Conservation (phyloP, 2,113 vertebrate species). For the Edolisoma coerulescens region DNA sequence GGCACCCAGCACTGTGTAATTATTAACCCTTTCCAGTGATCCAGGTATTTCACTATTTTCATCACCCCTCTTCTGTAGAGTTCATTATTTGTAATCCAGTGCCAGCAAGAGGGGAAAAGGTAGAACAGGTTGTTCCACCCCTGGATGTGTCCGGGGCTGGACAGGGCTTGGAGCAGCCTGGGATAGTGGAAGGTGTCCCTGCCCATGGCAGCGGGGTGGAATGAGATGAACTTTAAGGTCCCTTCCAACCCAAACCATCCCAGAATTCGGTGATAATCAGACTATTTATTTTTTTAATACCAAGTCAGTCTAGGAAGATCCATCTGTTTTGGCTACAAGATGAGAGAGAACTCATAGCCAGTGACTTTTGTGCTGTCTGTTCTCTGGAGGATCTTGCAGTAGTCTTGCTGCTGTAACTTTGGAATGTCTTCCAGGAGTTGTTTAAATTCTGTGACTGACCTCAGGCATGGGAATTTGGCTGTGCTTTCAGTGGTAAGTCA, state of each 20-base stretch:
- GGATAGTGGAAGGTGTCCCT: neutral
- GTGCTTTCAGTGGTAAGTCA: neutral
- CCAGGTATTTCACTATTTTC: neutral
- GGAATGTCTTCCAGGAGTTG: neutral
- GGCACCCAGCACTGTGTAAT: neutral
- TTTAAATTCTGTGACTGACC: neutral
- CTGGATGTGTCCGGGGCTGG: neutral
- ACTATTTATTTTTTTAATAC: neutral
- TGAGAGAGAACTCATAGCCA: neutral
- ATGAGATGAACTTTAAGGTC: neutral
- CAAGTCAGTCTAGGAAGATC: neutral
- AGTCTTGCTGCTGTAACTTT: neutral
- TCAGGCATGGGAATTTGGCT: neutral
- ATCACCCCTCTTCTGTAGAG: neutral
- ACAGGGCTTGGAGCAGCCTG: rapidly evolving
- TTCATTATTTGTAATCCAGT: rapidly evolving
- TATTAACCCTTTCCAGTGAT: neutral
- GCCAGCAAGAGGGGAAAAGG: neutral
- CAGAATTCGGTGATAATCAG: neutral
- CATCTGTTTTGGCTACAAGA: neutral
- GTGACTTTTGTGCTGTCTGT: neutral
- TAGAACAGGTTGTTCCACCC: neutral
- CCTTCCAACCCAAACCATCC: neutral
- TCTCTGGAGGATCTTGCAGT: neutral
- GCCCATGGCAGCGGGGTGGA: neutral